Evolutionary conservation across 2,113 vertebrate genomes (phyloP), one percentile per base, ranked within the genome.

Genomic region (Brachirus orientalis): DNA sequence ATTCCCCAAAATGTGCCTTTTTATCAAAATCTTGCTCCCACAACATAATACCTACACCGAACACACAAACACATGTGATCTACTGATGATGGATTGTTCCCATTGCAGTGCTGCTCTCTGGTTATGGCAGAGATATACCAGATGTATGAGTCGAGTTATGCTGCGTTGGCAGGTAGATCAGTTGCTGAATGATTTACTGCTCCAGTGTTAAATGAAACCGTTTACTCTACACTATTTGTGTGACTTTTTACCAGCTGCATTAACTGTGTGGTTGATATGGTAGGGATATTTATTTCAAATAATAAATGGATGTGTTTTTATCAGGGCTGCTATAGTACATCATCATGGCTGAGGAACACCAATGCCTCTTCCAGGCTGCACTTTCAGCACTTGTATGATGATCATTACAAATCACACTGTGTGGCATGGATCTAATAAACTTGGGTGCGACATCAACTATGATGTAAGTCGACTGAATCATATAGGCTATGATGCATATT

Each of bases 111-210:
- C 16, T 50, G 10, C 50, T 56, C 19, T 48, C 3, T 52, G 18
- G 10, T 77, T 62, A 18, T 55, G 54, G 44, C 50, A 28, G 36
- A 55, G 18, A 61, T 56, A 37, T 13, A 38, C 56, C 38, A 10
- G 16, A 55, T 67, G 38, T 45, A 66, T 67, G 45, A 14, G 8
- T 52, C 4, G 50, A 51, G 43, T 57, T 28, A 43, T 20, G 8
- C 36, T 7, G 43, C 11, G 44, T 35, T 56, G 46, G 17, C 55
- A 59, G 48, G 41, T 58, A 20, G 41, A 69, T 77, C 41, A 43
- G 47, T 59, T 53, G 20, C 54, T 53, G 33, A 20, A 48, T 44
- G 67, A 70, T 65, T 71, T 66, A 72, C 55, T 55, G 55, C 54
- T 47, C 19, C 5, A 5, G 6, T 14, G 35, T 20, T 43, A 35